phyloP scores from a whole-genome alignment of 2,113 vertebrate species.

The Mesembrinibis cayennensis region DNA sequence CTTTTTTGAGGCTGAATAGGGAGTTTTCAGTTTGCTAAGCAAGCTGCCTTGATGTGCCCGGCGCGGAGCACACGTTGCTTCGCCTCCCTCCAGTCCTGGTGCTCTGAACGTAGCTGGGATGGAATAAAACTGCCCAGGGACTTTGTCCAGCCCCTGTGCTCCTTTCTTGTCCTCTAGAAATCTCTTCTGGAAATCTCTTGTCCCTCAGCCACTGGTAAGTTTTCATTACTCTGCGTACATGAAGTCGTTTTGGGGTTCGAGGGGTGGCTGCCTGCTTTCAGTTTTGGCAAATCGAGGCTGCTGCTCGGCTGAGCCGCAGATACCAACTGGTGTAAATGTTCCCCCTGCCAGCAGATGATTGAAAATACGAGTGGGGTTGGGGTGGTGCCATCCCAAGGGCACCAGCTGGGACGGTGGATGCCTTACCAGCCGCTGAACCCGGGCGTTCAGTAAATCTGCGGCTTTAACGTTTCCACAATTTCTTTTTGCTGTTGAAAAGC shows the following conservation, averaged over 20 bases:
- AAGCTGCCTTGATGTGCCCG: not conserved
- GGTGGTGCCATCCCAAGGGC: not conserved
- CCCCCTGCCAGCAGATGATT: not conserved
- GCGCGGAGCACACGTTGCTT: rapidly evolving
- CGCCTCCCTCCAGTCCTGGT: not conserved
- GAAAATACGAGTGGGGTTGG: not conserved
- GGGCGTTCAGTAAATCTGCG: not conserved
- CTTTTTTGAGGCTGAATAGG: not conserved
- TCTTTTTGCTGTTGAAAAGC: not conserved
- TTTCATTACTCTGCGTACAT: not conserved
- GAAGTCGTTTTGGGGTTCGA: not conserved
- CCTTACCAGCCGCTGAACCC: not conserved
- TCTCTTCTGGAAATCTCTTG: not conserved
- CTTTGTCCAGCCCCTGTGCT: not conserved
- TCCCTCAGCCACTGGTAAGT: rapidly evolving
- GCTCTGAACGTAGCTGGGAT: not conserved
- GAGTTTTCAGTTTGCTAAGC: not conserved
- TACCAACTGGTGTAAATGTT: not conserved
- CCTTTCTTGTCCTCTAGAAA: not conserved
- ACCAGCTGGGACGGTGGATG: not conserved
- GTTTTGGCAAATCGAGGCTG: not conserved
- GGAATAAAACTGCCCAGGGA: not conserved
- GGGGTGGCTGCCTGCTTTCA: not conserved
- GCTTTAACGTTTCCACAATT: not conserved
- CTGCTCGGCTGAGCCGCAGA: not conserved